Conservation (phyloP, 2,888 invertebrate genomes). For the Bruchidius siliquastri region DNA sequence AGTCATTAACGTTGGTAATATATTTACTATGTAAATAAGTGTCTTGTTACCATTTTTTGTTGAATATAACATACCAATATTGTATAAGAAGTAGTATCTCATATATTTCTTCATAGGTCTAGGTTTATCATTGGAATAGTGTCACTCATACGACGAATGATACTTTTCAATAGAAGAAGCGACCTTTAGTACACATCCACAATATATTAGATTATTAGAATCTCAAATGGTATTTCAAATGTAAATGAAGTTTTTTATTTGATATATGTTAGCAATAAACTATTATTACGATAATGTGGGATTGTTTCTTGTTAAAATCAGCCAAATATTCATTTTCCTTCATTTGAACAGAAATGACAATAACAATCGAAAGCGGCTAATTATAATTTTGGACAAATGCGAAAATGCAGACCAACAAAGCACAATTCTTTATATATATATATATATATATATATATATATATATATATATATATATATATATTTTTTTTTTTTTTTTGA, state of each 20-base stretch:
- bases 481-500: no score
- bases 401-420: neutral
- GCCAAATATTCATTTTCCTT: neutral
- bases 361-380: neutral
- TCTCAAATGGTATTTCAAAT: neutral
- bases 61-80: neutral
- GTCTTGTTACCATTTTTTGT: neutral
- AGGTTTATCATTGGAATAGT: no score
- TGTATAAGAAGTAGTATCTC: neutral
- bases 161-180: neutral
- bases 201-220: neutral
- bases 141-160: no score
- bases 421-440: neutral
- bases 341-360: constrained; percentile 6
- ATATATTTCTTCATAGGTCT: neutral
- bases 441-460: no score
- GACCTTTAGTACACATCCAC: neutral
- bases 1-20: neutral
- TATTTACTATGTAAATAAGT: neutral
- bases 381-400: neutral
- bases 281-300: neutral
- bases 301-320: neutral
- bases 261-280: neutral
- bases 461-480: no score
- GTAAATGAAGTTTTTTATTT: neutral